phyloP scores from a whole-genome alignment of 1,140 invertebrate species.

The Caenorhabditis inopinata region DNA sequence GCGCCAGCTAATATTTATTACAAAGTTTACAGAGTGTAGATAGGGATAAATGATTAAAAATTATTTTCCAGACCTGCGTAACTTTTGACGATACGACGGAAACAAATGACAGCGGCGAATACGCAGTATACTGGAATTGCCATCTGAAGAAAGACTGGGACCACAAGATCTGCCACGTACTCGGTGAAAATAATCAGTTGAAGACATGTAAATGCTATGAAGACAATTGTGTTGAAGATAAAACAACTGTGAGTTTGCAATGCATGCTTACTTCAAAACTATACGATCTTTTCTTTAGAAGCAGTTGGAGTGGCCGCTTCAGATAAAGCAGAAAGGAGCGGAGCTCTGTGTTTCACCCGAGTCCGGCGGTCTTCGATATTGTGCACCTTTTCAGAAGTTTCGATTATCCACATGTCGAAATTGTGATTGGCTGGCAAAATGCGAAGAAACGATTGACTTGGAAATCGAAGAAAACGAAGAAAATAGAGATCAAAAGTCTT shows the following conservation, averaged over 20 bases:
- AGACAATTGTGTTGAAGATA: background rate
- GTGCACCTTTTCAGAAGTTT: background rate
- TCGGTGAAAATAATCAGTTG: background rate
- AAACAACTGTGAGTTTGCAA: background rate
- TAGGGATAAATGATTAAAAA: too few species aligned
- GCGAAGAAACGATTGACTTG: background rate
- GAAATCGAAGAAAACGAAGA: background rate
- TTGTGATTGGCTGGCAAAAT: slow-evolving; percentile 46
- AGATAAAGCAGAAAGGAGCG: background rate
- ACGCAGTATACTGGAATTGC: slow-evolving; percentile 34
- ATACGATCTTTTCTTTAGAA: slow-evolving; percentile 19
- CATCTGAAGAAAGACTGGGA: background rate
- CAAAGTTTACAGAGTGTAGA: too few species aligned
- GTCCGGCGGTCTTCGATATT: background rate
- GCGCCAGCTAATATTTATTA: too few species aligned
- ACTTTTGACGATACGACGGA: background rate
- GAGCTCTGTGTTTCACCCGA: background rate
- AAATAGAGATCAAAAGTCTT: background rate
- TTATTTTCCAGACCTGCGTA: slow-evolving; percentile 31
- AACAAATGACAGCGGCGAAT: background rate
- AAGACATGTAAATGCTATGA: background rate
- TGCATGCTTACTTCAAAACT: too few species aligned
- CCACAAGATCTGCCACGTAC: background rate
- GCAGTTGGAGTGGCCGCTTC: background rate
- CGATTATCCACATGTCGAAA: slow-evolving; percentile 9